phyloP scores from a whole-genome alignment of 2,888 invertebrate genomes.

The Macrophya alboannulata region DNA sequence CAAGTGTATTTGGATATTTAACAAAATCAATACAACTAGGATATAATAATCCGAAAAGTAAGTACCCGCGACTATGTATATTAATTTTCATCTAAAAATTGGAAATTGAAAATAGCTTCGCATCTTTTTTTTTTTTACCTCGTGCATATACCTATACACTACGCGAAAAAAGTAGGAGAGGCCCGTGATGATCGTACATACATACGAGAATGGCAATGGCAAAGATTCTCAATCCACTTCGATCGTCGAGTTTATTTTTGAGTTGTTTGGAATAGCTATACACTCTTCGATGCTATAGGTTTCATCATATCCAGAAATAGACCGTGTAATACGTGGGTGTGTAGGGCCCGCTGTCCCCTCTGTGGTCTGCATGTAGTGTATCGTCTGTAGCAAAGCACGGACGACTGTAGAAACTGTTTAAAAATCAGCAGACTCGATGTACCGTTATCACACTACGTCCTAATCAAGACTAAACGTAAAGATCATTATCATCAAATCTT shows the following conservation, averaged over 20 bases:
- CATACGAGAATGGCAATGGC: constrained; percentile 55
- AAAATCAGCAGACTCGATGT: constrained; percentile 34
- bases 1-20: constrained; percentile 46
- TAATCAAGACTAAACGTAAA: background rate
- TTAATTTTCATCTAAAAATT: constrained; percentile 13
- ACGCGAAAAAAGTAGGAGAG: constrained; percentile 26
- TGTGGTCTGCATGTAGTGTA: constrained; percentile 46
- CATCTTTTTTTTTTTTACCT: background rate
- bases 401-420: constrained; percentile 18
- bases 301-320: constrained; percentile 78
- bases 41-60: constrained; percentile 42
- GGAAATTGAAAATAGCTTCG: constrained; percentile 31
- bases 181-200: constrained; percentile 28
- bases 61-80: background rate
- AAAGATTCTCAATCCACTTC: constrained; percentile 51
- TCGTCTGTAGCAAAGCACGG: constrained; percentile 46
- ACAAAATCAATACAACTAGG: background rate
- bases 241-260: constrained; percentile 68
- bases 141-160: background rate
- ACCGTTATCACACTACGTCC: constrained; percentile 28
- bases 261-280: constrained; percentile 65
- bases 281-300: constrained; percentile 64
- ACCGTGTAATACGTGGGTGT: constrained; percentile 66
- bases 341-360: constrained; percentile 62
- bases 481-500: background rate